Evolutionary conservation across 2,113 vertebrate genomes (phyloP).

Genomic region (Peromyscus californicus): DNA sequence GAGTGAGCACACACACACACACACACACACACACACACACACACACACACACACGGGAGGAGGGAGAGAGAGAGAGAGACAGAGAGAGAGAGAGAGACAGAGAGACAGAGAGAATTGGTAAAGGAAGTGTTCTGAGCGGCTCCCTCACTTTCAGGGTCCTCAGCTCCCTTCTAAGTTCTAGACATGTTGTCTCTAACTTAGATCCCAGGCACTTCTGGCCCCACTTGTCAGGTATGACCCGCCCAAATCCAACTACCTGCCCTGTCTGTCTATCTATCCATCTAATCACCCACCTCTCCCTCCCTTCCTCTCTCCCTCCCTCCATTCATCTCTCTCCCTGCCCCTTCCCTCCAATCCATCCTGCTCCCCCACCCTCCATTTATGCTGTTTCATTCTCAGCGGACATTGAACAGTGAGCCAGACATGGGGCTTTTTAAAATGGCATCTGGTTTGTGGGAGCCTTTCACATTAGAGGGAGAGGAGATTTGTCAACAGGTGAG

Average conservation of each 20-base stretch:
- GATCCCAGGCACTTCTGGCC: not conserved
- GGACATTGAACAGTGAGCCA: not conserved
- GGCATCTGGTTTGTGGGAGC: not conserved
- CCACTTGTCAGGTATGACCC: not conserved
- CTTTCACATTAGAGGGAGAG: not conserved
- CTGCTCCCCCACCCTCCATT: not conserved
- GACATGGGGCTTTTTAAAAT: not conserved
- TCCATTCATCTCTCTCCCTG: not conserved
- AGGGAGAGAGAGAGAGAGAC: not conserved
- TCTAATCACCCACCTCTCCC: not conserved
- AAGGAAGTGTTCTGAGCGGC: no score
- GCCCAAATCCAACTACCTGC: not conserved
- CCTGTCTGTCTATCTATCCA: not conserved
- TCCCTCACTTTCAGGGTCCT: not conserved
- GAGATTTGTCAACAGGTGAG: not conserved
- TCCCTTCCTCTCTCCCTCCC: no score
- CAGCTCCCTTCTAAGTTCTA: no score
- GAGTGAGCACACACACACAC: fast-evolving
- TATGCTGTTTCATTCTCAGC: not conserved
- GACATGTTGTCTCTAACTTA: not conserved
- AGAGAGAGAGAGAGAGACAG: not conserved
- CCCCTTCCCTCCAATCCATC: not conserved
- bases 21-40: not conserved
- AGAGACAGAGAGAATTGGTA: not conserved
- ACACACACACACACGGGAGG: not conserved